Evolutionary conservation across 1,140 invertebrate species (phyloP).

Genomic region (Drosophila athabasca): DNA sequence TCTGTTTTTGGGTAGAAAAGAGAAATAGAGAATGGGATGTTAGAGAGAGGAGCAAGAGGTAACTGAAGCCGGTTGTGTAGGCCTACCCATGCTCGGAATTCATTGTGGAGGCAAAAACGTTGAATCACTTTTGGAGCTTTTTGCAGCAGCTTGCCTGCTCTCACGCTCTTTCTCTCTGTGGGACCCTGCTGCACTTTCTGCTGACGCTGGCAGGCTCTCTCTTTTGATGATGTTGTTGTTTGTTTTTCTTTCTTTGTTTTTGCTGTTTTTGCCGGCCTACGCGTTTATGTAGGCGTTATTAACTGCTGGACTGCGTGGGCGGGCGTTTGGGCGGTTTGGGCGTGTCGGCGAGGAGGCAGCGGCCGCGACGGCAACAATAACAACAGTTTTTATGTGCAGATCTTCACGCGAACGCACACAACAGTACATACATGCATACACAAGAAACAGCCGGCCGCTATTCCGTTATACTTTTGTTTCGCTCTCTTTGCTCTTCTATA

Average conservation of each 20-base stretch:
- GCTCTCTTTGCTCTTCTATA: conserved; percentile 21
- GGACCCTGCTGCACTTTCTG: conserved; percentile 11
- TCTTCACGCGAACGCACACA: conserved; percentile 14
- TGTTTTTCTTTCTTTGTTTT: not conserved
- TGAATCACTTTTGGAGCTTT: conserved; percentile 65
- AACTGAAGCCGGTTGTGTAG: not conserved
- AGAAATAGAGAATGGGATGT: not conserved
- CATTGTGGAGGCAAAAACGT: conserved; percentile 72
- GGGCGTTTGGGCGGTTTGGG: too few species aligned
- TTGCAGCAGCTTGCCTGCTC: conserved; percentile 16
- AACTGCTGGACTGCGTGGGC: conserved; percentile 28
- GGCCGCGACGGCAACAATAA: conserved; percentile 31
- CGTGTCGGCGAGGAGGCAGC: too few species aligned
- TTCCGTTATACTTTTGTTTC: conserved; percentile 38
- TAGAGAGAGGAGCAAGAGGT: not conserved
- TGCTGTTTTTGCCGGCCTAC: conserved; percentile 51
- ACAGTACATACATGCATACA: conserved; percentile 13
- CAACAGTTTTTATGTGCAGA: conserved; percentile 41
- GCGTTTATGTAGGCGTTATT: conserved; percentile 30
- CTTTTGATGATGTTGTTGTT: conserved; percentile 24
- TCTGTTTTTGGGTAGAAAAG: conserved; percentile 85
- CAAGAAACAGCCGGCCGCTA: conserved; percentile 53
- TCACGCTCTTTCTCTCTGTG: conserved; percentile 18
- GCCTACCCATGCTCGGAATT: conserved; percentile 83
- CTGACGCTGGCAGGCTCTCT: conserved; percentile 8